These are phyloP conservation scores for Danionella cerebrum DNA, from an alignment of 2,113 vertebrate genomes.

Conservation along the genomic window DNA sequence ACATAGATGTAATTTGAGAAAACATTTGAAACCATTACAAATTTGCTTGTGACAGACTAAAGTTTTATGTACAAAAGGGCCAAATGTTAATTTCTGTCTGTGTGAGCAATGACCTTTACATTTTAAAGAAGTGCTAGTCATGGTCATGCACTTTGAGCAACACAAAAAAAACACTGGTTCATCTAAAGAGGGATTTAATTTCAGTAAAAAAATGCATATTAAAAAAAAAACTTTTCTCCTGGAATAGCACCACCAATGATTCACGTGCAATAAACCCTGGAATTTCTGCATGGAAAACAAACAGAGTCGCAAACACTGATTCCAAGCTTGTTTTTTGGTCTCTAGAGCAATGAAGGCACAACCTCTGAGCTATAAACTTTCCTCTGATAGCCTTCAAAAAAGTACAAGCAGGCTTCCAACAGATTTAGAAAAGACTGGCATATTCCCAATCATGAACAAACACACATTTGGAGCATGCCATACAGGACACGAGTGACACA, in stretches of 20 bases:
- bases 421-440: slow-evolving; percentile 14
- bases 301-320: background rate
- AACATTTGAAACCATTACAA: too few species aligned
- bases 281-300: background rate
- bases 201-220: too few species aligned
- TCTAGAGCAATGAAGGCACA: background rate
- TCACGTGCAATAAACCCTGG: background rate
- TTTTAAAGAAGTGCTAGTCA: too few species aligned
- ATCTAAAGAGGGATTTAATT: background rate
- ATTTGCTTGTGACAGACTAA: too few species aligned
- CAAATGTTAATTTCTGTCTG: too few species aligned
- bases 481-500: slow-evolving; percentile 30
- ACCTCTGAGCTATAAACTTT: background rate
- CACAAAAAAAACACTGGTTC: too few species aligned
- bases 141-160: too few species aligned
- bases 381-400: slow-evolving; percentile 1
- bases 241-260: background rate
- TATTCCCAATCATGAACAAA: slow-evolving; percentile 3
- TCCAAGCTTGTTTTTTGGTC: background rate
- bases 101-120: too few species aligned
- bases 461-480: background rate
- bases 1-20: too few species aligned
- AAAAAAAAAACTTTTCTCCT: background rate
- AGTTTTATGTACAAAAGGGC: too few species aligned
- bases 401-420: background rate